Conservation (phyloP, 2,113 vertebrate genomes). For the Aptenodytes forsteri region DNA sequence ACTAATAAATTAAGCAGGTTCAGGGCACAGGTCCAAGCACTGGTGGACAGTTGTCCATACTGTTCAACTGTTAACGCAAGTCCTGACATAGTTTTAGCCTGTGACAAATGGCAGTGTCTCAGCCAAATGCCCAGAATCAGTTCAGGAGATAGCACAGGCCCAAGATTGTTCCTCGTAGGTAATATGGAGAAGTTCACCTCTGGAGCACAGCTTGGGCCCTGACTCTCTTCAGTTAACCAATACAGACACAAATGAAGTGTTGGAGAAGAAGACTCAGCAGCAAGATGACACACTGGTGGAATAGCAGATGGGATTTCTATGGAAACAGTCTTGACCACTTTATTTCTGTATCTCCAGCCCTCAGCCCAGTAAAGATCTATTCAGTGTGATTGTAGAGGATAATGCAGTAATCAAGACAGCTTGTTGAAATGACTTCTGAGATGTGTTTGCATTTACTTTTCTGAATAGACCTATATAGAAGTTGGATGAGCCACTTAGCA, state of each 20-base stretch:
- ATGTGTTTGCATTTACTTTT: neutral
- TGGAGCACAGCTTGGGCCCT: neutral
- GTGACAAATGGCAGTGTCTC: neutral
- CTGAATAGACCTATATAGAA: neutral
- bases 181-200: neutral
- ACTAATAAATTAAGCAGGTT: neutral
- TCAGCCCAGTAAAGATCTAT: neutral
- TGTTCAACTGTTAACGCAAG: neutral
- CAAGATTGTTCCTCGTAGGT: neutral
- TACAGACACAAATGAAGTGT: neutral
- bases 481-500: neutral
- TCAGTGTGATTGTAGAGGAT: neutral
- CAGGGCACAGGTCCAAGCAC: neutral
- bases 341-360: neutral
- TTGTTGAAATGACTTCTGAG: neutral
- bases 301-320: neutral
- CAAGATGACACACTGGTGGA: neutral
- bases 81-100: neutral
- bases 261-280: neutral
- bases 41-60: accelerated
- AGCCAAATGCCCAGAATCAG: neutral
- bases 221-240: neutral
- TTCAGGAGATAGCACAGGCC: neutral
- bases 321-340: neutral
- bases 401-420: neutral